These are phyloP conservation scores for Agriopis aurantiaria DNA, from an alignment of 2,888 invertebrate species.

Conservation along the genomic window DNA sequence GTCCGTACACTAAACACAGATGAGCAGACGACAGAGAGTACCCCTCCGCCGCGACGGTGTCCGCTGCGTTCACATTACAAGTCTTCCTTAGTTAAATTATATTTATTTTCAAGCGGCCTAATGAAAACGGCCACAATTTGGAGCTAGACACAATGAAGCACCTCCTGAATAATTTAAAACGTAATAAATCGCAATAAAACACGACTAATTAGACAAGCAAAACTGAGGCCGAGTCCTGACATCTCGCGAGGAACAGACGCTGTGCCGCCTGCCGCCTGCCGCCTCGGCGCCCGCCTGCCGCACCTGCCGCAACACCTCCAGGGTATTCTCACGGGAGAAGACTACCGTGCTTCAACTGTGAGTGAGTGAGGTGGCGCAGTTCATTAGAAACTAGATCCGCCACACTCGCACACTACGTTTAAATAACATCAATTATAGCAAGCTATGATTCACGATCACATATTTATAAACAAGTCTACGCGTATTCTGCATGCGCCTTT, in stretches of 20 bases:
- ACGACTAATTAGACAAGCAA: constrained; percentile 71
- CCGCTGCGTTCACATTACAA: not conserved
- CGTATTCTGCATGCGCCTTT: too few relatives aligned
- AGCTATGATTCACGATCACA: too few relatives aligned
- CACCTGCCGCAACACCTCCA: constrained; percentile 33
- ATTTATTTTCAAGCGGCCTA: constrained; percentile 67
- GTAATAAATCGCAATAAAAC: constrained; percentile 72
- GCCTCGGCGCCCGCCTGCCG: constrained; percentile 1
- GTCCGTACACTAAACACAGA: not conserved
- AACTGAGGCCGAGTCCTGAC: constrained; percentile 42
- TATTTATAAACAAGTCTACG: too few relatives aligned
- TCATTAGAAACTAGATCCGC: too few relatives aligned
- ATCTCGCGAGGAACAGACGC: constrained; percentile 28
- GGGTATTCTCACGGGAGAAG: constrained; percentile 44
- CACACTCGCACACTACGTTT: too few relatives aligned
- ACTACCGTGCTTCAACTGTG: constrained; percentile 25
- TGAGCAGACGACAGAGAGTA: not conserved
- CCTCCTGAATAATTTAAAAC: constrained; percentile 72
- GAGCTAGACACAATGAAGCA: constrained; percentile 53
- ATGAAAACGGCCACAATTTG: constrained; percentile 71
- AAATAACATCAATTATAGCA: too few relatives aligned
- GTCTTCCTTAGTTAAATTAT: constrained; percentile 66
- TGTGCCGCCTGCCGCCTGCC: constrained; percentile 2
- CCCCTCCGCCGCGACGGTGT: not conserved
- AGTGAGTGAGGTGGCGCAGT: constrained; percentile 29